Percentiles rank a stretch among this genome's conserved stretches.
Evolutionary conservation across 2,888 invertebrate genomes (phyloP).

Genomic region (Urechis unicinctus): DNA sequence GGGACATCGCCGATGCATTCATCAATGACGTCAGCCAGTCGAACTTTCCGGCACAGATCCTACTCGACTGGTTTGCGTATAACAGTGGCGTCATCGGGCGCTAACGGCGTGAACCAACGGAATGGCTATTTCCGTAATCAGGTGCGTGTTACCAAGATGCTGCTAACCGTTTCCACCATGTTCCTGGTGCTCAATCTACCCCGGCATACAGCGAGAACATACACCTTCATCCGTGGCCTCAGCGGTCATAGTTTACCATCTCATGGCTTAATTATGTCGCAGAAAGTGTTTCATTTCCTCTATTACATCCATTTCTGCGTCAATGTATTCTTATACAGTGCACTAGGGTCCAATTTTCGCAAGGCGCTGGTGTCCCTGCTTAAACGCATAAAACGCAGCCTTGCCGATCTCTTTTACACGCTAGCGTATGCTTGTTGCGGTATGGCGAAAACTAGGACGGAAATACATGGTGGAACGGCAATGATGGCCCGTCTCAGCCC

Average conservation of each 20-base stretch:
- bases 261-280: constrained; percentile 2
- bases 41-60: not conserved
- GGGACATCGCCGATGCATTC: not conserved
- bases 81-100: no score
- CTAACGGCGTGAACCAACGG: no score
- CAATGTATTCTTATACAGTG: constrained; percentile 16
- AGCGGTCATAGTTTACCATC: constrained; percentile 5
- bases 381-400: not conserved
- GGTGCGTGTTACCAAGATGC: constrained; percentile 16
- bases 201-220: constrained; percentile 9
- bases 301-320: constrained; percentile 16
- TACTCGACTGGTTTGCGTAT: not conserved
- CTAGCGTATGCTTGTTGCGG: no score
- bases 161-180: constrained; percentile 14
- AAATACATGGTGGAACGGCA: no score
- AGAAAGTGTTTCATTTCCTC: constrained; percentile 9
- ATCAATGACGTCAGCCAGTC: not conserved
- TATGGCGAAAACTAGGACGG: no score
- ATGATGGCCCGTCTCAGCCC: no score
- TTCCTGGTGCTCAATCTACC: constrained; percentile 17
- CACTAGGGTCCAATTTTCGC: constrained; percentile 13
- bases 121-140: not conserved
- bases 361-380: constrained; percentile 7
- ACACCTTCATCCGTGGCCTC: constrained; percentile 10
- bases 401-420: no score